Conservation (phyloP, 23 tunicate genomes). For the Corella eumyota region DNA sequence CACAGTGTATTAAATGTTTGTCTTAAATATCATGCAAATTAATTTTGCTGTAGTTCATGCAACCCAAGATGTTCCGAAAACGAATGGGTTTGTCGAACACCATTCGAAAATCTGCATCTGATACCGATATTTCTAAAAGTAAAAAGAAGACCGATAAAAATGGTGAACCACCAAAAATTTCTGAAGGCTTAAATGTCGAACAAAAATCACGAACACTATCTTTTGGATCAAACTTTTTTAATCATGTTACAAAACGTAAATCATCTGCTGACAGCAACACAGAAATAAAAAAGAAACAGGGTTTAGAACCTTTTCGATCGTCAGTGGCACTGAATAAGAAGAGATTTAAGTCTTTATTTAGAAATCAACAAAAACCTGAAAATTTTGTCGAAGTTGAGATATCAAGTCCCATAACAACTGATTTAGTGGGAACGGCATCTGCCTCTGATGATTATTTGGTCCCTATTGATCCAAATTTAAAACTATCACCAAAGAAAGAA, state of each 20-base stretch:
- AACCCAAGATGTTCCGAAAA: background rate
- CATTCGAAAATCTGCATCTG: background rate
- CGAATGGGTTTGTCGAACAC: background rate
- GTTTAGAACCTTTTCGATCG: background rate
- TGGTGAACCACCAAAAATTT: background rate
- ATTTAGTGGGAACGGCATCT: constrained; percentile 18
- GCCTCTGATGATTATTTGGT: constrained; percentile 1
- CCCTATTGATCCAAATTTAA: too few species aligned
- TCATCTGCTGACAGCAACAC: constrained; percentile 8
- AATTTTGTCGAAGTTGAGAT: constrained; percentile 12
- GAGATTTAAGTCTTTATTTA: constrained; percentile 8
- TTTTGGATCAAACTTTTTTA: background rate
- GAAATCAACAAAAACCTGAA: constrained; percentile 1
- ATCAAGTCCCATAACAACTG: constrained; percentile 27
- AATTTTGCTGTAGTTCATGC: background rate
- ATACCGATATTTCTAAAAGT: too few species aligned
- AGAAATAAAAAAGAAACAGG: background rate
- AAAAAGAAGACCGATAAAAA: background rate
- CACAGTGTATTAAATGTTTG: too few species aligned
- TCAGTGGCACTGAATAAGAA: constrained; percentile 13
- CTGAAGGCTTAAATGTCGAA: background rate
- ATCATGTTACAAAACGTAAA: constrained; percentile 12
- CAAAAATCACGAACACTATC: constrained; percentile 11
- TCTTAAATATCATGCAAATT: too few species aligned
- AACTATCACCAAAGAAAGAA: background rate